phyloP scores from a whole-genome alignment of 2,888 invertebrate genomes.

The Acanthococcus lagerstroemiae region DNA sequence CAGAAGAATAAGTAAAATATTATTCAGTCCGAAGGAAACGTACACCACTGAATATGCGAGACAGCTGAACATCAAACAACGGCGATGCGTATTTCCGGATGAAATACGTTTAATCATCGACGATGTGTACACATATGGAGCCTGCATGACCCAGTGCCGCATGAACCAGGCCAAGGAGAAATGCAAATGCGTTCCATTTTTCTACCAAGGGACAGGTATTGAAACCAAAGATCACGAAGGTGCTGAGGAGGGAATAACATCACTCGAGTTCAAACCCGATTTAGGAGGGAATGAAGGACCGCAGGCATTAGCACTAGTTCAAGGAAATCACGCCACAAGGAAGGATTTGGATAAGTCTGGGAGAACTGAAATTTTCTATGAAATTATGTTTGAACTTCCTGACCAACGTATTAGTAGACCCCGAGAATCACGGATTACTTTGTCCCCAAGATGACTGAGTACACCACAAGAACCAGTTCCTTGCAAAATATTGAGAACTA shows the following conservation, averaged over 20 bases:
- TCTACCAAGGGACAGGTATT: slow-evolving; percentile 54
- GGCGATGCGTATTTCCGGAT: slow-evolving; percentile 61
- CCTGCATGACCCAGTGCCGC: slow-evolving; percentile 63
- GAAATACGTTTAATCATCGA: slow-evolving; percentile 55
- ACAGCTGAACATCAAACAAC: slow-evolving; percentile 55
- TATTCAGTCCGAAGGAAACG: slow-evolving; percentile 63
- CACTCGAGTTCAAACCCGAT: neutral
- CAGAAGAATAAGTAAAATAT: slow-evolving; percentile 50
- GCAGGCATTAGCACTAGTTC: neutral
- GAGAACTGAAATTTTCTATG: too few relatives aligned
- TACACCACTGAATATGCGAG: slow-evolving; percentile 65
- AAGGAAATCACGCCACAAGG: neutral
- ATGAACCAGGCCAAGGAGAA: slow-evolving; percentile 53
- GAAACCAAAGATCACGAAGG: too few relatives aligned
- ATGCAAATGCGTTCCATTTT: slow-evolving; percentile 63
- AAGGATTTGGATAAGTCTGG: too few relatives aligned
- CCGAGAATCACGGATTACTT: too few relatives aligned
- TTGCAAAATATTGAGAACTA: too few relatives aligned
- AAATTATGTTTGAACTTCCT: too few relatives aligned
- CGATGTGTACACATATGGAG: slow-evolving; percentile 55
- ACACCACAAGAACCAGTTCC: too few relatives aligned
- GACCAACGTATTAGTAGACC: too few relatives aligned
- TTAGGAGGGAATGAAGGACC: too few relatives aligned
- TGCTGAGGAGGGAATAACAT: too few relatives aligned
- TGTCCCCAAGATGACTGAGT: too few relatives aligned